Conservation (phyloP, 1,140 invertebrate genomes). For the Leptinotarsa defecta region DNA sequence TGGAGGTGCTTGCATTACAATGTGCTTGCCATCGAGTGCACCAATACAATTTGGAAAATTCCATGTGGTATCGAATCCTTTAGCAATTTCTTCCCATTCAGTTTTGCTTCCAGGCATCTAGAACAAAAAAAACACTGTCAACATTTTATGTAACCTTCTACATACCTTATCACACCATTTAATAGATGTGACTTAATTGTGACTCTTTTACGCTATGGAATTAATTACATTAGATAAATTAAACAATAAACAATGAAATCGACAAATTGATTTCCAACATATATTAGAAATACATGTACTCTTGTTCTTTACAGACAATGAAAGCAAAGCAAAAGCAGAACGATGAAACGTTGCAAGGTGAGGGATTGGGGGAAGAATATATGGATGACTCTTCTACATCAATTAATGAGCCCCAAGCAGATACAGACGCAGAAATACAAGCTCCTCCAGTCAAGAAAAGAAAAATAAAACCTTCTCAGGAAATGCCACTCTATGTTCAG, state of each 20-base stretch:
- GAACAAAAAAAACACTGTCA: conserved; percentile 50
- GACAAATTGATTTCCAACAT: too few relatives aligned
- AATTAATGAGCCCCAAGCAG: background rate
- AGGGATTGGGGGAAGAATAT: background rate
- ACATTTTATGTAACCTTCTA: conserved; percentile 48
- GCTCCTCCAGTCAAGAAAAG: background rate
- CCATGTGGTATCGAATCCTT: conserved; percentile 37
- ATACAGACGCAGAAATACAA: background rate
- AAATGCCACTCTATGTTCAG: background rate
- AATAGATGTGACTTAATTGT: conserved; percentile 2
- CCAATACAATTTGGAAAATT: too few relatives aligned
- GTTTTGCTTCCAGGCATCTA: conserved; percentile 48
- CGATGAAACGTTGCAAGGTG: too few relatives aligned
- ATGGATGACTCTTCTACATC: background rate
- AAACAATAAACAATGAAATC: too few relatives aligned
- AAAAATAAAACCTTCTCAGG: background rate
- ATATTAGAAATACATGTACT: too few relatives aligned
- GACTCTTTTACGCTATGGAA: too few relatives aligned
- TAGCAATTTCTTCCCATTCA: conserved; percentile 49
- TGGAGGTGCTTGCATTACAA: too few relatives aligned
- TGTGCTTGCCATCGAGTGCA: too few relatives aligned
- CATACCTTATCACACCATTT: conserved; percentile 7
- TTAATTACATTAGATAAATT: too few relatives aligned
- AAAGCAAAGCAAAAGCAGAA: too few relatives aligned
- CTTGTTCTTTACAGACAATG: too few relatives aligned